Conservation (phyloP, 2,113 vertebrate genomes). For the Lycocorax pyrrhopterus region DNA sequence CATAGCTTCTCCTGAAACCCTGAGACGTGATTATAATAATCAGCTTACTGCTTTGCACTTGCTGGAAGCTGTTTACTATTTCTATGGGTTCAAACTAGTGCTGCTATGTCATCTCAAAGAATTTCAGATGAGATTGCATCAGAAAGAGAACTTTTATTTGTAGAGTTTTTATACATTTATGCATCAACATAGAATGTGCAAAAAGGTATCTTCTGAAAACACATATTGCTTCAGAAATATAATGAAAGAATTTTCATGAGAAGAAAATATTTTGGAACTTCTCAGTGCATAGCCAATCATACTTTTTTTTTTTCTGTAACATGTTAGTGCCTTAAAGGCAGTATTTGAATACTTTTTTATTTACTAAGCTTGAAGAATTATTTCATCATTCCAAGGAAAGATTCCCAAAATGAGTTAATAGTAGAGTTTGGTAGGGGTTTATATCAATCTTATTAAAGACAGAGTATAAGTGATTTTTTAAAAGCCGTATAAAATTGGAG, state of each 20-base stretch:
- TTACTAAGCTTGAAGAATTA: neutral
- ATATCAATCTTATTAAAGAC: neutral
- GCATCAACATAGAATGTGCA: neutral
- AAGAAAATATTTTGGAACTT: neutral
- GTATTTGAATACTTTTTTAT: neutral
- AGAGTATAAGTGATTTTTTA: neutral
- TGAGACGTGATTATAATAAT: constrained; percentile 27
- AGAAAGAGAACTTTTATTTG: neutral
- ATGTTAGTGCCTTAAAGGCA: neutral
- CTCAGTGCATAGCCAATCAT: neutral
- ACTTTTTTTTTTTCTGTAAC: rapidly evolving
- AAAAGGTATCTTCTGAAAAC: neutral
- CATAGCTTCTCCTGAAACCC: neutral
- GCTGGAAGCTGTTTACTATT: constrained; percentile 48
- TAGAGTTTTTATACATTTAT: neutral
- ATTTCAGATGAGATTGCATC: neutral
- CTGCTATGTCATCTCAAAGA: neutral
- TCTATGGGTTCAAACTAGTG: neutral
- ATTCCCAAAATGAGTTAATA: neutral
- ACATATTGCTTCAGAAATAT: neutral
- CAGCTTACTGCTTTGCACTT: constrained; percentile 26
- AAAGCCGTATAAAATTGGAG: neutral
- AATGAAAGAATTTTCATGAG: neutral
- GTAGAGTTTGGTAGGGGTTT: neutral
- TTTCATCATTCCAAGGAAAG: neutral